Evolutionary conservation across 2,888 invertebrate genomes (phyloP).

Genomic region (Rhagonycha lutea): DNA sequence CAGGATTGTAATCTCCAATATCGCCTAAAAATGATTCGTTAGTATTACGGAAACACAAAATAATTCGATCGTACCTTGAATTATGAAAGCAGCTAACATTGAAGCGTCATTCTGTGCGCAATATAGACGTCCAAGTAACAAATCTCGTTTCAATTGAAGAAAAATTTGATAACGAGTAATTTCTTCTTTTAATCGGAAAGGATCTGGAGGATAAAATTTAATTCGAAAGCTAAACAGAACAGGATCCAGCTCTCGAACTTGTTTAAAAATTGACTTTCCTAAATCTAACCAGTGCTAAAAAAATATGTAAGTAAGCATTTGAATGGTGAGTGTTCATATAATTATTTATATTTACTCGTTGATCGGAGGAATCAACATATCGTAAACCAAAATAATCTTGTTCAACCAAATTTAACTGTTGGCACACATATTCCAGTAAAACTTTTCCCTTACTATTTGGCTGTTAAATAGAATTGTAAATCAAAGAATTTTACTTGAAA

Average conservation of each 20-base stretch:
- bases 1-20: conserved; percentile 91
- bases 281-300: conserved; percentile 93
- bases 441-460: conserved; percentile 88
- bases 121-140: conserved; percentile 92
- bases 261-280: conserved; percentile 86
- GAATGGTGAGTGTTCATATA: neutral
- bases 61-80: conserved; percentile 78
- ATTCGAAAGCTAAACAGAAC: conserved; percentile 94
- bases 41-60: neutral
- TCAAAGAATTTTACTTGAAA: conserved; percentile 17
- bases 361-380: conserved; percentile 86
- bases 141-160: conserved; percentile 90
- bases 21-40: conserved; percentile 71
- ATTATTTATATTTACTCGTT: conserved; percentile 70
- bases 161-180: conserved; percentile 94
- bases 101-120: conserved; percentile 90
- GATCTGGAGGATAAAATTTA: conserved; percentile 97
- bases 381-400: conserved; percentile 94
- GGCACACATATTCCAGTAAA: conserved; percentile 88
- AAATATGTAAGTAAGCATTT: conserved; percentile 26
- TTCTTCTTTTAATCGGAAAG: conserved; percentile 89
- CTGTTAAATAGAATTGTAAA: conserved; percentile 58
- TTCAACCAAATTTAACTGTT: conserved; percentile 87
- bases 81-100: conserved; percentile 86
- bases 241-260: conserved; percentile 92